phyloP scores from a whole-genome alignment of 2,888 invertebrate genomes.

The Platycheirus rosarum region DNA sequence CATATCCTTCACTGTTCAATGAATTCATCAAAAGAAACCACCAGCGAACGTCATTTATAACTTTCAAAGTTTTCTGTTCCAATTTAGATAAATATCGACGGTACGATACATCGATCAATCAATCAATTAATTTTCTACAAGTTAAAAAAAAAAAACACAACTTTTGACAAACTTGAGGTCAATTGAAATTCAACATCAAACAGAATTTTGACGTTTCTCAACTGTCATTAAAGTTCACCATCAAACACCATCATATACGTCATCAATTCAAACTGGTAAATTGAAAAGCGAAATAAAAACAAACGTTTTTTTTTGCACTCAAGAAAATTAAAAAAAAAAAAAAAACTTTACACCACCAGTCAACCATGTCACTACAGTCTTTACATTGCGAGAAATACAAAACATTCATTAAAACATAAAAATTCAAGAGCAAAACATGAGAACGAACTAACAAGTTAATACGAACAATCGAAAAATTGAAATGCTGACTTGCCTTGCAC shows the following conservation, averaged over 20 bases:
- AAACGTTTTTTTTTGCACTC: conserved; percentile 30
- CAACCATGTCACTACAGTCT: not conserved
- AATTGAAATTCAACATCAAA: conserved; percentile 1
- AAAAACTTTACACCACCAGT: conserved; percentile 13
- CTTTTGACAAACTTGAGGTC: too few species aligned
- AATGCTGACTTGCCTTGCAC: conserved; percentile 44
- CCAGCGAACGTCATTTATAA: conserved; percentile 35
- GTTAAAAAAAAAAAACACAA: too few species aligned
- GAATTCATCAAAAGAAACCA: not conserved
- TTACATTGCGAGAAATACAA: conserved; percentile 6
- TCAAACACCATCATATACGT: not conserved
- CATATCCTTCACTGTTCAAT: conserved; percentile 22
- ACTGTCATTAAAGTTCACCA: conserved; percentile 22
- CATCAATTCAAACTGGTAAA: conserved; percentile 16
- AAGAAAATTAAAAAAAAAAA: conserved; percentile 44
- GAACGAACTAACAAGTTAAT: conserved; percentile 12
- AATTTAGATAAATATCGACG: too few species aligned
- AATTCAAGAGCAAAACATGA: conserved; percentile 31
- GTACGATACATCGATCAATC: too few species aligned
- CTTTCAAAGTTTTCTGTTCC: too few species aligned
- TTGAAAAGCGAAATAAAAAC: conserved; percentile 1
- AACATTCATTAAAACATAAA: conserved; percentile 57
- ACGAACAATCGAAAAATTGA: conserved; percentile 17
- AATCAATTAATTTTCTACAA: too few species aligned
- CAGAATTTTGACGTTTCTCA: conserved; percentile 41